phyloP scores from a whole-genome alignment of 2,888 invertebrate genomes.

The Oxytorus armatus region DNA sequence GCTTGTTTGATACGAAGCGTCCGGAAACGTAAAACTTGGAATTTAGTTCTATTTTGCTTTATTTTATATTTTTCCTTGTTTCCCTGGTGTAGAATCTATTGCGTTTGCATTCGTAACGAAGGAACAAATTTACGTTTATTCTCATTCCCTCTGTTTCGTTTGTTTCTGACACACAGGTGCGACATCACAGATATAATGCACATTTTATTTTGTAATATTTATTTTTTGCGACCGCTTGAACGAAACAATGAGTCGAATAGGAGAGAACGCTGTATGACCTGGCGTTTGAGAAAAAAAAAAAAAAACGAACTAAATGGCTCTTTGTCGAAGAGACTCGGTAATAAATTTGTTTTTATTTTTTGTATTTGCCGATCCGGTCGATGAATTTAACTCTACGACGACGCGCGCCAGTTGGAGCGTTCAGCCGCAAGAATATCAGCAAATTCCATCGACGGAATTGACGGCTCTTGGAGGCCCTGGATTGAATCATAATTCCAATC shows the following conservation, averaged over 20 bases:
- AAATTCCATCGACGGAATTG: constrained; percentile 58
- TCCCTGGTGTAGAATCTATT: constrained; percentile 2
- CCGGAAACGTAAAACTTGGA: not conserved
- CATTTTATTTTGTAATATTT: constrained; percentile 82
- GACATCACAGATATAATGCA: constrained; percentile 78
- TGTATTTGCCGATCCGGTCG: constrained; percentile 83
- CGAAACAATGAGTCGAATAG: constrained; percentile 61
- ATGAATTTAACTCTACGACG: constrained; percentile 76
- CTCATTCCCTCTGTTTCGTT: constrained; percentile 76
- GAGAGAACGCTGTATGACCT: constrained; percentile 27
- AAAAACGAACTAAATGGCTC: constrained; percentile 72
- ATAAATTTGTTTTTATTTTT: constrained; percentile 84
- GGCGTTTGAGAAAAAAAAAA: constrained; percentile 60
- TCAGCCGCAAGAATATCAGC: constrained; percentile 70
- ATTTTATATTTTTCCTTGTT: constrained; percentile 17
- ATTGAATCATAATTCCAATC: constrained; percentile 46
- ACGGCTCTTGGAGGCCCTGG: constrained; percentile 29
- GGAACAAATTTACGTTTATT: not conserved
- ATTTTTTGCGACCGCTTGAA: constrained; percentile 72
- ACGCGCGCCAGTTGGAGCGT: constrained; percentile 79
- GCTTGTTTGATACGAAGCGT: constrained; percentile 15
- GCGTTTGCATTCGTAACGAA: not conserved
- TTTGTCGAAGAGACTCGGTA: constrained; percentile 79
- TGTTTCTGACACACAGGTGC: constrained; percentile 84
- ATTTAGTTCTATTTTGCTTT: not conserved